Base-by-base conservation (phyloP, 2,888 invertebrate genomes). In the Meiosimyza decipiens region DNA sequence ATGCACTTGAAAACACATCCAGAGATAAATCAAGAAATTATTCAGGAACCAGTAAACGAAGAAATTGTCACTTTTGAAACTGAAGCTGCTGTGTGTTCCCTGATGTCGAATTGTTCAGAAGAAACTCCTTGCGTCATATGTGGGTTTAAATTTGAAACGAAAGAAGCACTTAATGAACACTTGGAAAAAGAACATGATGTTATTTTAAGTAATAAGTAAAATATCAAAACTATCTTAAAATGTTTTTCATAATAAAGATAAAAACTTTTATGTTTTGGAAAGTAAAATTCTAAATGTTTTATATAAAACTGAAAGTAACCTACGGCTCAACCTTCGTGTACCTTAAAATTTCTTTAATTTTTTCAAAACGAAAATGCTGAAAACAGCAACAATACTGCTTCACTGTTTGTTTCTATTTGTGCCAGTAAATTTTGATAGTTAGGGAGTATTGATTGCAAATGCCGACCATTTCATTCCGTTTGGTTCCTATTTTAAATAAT, bases 1-100 rank as follows among this genome's bases (percentile, higher is more conserved):
- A 82, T 86, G 80, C 85, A 85, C 54, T 79, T 83, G 75, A 84
- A 82, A 73, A 85, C 82, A 0, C 85, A 85, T 65, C 64, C 22
- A 51, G 28, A 60, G 11, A 40, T 40, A 40, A 40, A 40, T 40
- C 40, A 52, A 40, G 22, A 64, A 57, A 13, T 70, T 71, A 33
- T 55, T 33, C 12, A 47, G 7, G 55, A 57, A n/a, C 33, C 18
- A 1, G 16, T 7, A 18, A 47, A 16, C 1, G 28, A 47, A 47
- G 67, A 73, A 79, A 78, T 15, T 75, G 82, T 60, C 77, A 78
- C 5, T 78, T 79, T 65, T 47, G 82, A 82, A 63, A 81, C 79
- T 1, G 83, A 82, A 16, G 82, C 80, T 65, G 80, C 83, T 5
- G 81, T 84, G 1, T 82, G 33, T 51, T 33, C 74, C 11, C 33